Base-by-base conservation (phyloP, 2,888 invertebrate genomes). In the Lasiommata megera region DNA sequence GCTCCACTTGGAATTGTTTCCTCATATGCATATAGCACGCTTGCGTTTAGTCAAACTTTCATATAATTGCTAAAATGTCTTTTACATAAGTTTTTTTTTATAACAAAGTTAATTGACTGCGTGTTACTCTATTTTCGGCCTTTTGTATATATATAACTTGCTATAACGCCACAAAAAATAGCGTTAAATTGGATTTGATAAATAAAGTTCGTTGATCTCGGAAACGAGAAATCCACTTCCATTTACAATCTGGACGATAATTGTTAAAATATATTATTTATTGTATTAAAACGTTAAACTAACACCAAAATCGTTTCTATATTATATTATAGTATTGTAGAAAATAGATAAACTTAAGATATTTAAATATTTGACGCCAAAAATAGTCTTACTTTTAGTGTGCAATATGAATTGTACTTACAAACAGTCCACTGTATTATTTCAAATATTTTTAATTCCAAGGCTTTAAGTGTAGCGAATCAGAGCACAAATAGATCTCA, bases 381-480 rank as follows among this genome's bases (percentile, higher is more conserved):
- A n/a, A n/a, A n/a, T n/a, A n/a, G n/a, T n/a, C n/a, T n/a, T n/a
- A n/a, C n/a, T n/a, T n/a, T n/a, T n/a, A n/a, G n/a, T n/a, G 23
- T 5, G 23, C 23, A 23, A 23, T 23, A 23, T 3, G 23, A 23
- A 23, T 23, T 23, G 5, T 23, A 23, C 23, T 3, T 3, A 23
- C 23, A 23, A 34, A 34, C 3, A 34, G 11, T 34, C 31, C 36
- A 17, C 44, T 1, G 6, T 34, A 34, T 34, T 46, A 14, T 28
- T 17, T 23, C 36, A 36, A 44, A 51, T 16, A 44, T 28, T 60
- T 53, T 60, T 43, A 58, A 47, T 31, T 61, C 16, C 68, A 72
- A 74, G 74, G 76, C 74, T 75, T 72, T 72, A 70, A 73, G 56
- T 67, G 70, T 72, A 71, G 76, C 72, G 74, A 83, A 85, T 84